Evolutionary conservation across 2,888 invertebrate species (phyloP), one percentile per base, ranked within the genome.

Genomic region (Acleris cristana): DNA sequence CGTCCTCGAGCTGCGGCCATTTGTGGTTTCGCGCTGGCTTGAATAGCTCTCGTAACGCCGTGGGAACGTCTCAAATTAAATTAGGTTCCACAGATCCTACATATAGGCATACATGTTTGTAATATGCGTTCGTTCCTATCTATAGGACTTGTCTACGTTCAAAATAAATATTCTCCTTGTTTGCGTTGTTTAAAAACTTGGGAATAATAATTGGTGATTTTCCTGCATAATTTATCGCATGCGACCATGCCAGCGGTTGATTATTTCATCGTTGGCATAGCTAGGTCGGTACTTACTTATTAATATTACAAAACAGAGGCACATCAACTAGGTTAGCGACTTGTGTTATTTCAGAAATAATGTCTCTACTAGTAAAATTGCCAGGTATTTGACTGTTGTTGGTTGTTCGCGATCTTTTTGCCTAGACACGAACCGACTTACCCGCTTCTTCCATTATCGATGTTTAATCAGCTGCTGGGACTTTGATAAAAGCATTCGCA

Each of bases 21-120:
- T 81, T 80, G 77, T 76, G 77, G 78, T 78, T 79, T 75, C 71
- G 73, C 73, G 73, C 74, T 70, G 74, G 73, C 73, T 76, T 78
- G 79, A 76, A 78, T 79, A 76, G 74, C 70, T 76, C 72, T 70
- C 74, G 69, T 75, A 72, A 72, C 73, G 76, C 79, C 84, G 87
- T 88, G 88, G 83, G 86, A 87, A 87, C 69, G 73, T 57, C 26
- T 48, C 48, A 40, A 48, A 48, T 58, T 58, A 63, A 58, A 67
- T 67, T 66, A 66, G 61, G 56, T 52, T 48, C 45, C 40, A n/a
- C 44, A 18, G 5, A 45, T 21, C 26, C 16, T 48, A 53, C 21
- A 8, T 7, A 14, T 23, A 12, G 1, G 19, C 45, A 34, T 19
- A 54, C 21, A 40, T 18, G 18, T 40, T 40, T 34, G 8, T 8